Evolutionary conservation across 2,888 invertebrate genomes (phyloP).

Genomic region (Nineta flava): DNA sequence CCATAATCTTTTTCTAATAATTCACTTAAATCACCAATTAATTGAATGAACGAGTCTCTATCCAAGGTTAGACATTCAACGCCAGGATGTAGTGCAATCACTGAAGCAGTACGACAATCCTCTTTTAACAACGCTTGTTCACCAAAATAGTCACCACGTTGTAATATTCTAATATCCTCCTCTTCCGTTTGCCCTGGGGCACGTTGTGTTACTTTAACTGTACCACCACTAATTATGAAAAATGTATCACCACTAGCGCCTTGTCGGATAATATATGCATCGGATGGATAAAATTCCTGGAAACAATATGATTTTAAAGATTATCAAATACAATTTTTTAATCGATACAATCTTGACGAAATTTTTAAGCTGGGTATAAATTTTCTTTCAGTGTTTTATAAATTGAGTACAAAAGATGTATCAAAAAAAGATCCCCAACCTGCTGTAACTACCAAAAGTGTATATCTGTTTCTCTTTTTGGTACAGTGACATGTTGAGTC

Average conservation of each 20-base stretch:
- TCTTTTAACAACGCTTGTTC: constrained; percentile 48
- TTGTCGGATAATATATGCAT: constrained; percentile 46
- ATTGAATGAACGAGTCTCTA: constrained; percentile 51
- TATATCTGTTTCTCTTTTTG: too few species aligned
- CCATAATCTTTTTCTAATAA: constrained; percentile 59
- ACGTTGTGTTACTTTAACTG: constrained; percentile 35
- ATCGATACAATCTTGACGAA: too few species aligned
- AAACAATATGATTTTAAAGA: constrained; percentile 12
- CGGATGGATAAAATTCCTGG: constrained; percentile 43
- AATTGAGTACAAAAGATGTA: too few species aligned
- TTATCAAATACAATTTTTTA: not conserved
- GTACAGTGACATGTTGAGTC: too few species aligned
- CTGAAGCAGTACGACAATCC: constrained; percentile 49
- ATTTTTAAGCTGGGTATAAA: too few species aligned
- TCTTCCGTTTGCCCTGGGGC: constrained; percentile 28
- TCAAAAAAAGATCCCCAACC: too few species aligned
- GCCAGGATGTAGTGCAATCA: constrained; percentile 44
- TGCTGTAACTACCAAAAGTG: too few species aligned
- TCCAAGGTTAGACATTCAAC: constrained; percentile 50
- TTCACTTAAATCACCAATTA: constrained; percentile 61
- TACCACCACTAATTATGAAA: constrained; percentile 45
- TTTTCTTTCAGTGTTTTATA: too few species aligned
- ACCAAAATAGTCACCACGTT: constrained; percentile 46
- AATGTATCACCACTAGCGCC: constrained; percentile 47
- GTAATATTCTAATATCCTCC: constrained; percentile 38